Percentiles rank a stretch among this genome's conserved stretches.
These are phyloP conservation scores for Fregata magnificens DNA, from an alignment of 2,113 vertebrate species.

Conservation along the genomic window DNA sequence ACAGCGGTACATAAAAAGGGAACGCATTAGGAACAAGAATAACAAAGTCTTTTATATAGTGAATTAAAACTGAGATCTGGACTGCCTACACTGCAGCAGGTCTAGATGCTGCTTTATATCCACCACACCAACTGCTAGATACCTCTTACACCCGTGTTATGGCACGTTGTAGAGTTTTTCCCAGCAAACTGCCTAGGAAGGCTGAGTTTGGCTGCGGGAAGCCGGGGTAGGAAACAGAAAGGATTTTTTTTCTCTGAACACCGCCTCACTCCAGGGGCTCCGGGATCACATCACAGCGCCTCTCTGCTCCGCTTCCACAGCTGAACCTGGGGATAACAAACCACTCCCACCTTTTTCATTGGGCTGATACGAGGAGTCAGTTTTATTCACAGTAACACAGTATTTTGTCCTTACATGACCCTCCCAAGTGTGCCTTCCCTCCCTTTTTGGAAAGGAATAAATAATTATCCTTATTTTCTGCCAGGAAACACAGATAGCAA, in stretches of 20 bases:
- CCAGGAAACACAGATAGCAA: conserved; percentile 32
- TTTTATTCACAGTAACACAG: not conserved
- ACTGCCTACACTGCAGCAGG: accelerated
- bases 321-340: not conserved
- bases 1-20: not conserved
- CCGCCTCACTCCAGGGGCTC: not conserved
- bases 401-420: conserved; percentile 32
- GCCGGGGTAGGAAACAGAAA: not conserved
- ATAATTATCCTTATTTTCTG: conserved; percentile 25
- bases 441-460: conserved; percentile 29
- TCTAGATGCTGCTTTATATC: not conserved
- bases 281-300: not conserved
- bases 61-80: not conserved
- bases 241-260: not conserved
- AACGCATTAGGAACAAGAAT: not conserved
- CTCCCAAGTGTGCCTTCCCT: not conserved
- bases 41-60: not conserved
- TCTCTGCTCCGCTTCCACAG: not conserved
- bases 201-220: not conserved
- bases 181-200: not conserved
- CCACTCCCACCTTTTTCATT: not conserved
- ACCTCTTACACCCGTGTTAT: accelerated
- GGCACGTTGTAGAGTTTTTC: not conserved
- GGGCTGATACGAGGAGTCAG: not conserved
- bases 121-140: not conserved